Evolutionary conservation across 2,113 vertebrate species (phyloP).

Genomic region (Panthera uncia): DNA sequence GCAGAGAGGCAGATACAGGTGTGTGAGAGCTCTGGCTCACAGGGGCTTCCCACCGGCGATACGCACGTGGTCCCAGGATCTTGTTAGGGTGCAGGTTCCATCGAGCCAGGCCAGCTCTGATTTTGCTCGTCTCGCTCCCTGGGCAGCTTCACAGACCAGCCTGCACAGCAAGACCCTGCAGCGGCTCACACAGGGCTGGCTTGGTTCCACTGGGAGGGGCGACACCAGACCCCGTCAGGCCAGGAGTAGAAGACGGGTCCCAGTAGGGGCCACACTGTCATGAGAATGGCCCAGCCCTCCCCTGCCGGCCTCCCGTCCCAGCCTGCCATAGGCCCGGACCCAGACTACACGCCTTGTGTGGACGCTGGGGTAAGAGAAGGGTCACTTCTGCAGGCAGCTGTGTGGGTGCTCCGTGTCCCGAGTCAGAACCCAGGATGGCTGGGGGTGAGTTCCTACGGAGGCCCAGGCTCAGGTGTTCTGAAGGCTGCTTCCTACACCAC

Average conservation of each 20-base stretch:
- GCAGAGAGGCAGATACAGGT: neutral
- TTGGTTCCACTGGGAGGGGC: neutral
- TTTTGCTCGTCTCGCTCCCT: fast-evolving
- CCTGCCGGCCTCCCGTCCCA: too few species aligned
- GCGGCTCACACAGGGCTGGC: neutral
- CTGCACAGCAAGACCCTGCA: neutral
- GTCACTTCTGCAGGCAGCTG: too few species aligned
- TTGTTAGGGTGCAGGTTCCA: neutral
- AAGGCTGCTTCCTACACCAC: neutral
- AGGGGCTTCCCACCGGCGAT: neutral
- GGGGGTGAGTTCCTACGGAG: neutral
- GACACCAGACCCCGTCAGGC: neutral
- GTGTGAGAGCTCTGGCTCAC: neutral
- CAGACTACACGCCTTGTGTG: neutral
- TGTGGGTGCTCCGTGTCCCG: neutral
- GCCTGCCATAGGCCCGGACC: neutral
- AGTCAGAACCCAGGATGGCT: neutral
- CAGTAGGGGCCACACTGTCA: fast-evolving
- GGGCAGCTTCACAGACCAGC: neutral
- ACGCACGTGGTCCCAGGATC: neutral
- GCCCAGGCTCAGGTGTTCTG: neutral
- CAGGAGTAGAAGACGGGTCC: neutral
- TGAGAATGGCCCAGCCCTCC: neutral
- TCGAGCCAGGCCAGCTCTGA: neutral
- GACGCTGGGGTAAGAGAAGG: fast-evolving